Conservation (phyloP, 2,888 invertebrate genomes). For the Caenorhabditis japonica region DNA sequence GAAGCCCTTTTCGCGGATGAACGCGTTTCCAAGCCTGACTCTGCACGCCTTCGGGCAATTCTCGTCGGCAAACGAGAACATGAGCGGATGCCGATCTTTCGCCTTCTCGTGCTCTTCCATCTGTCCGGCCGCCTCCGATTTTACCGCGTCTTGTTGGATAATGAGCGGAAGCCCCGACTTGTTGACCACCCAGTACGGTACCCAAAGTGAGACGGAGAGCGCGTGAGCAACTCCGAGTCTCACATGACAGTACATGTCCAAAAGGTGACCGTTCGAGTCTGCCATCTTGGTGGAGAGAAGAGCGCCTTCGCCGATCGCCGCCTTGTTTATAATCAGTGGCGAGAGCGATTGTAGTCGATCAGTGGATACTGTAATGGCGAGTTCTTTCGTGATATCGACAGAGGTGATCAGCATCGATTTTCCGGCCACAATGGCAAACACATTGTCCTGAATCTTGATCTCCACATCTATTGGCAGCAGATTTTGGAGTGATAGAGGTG, state of each 20-base stretch:
- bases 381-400: constrained; percentile 74
- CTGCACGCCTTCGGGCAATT: constrained; percentile 82
- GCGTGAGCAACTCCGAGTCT: constrained; percentile 75
- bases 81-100: constrained; percentile 89
- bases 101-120: constrained; percentile 91
- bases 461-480: constrained; percentile 84
- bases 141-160: constrained; percentile 88
- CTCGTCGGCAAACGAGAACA: constrained; percentile 92
- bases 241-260: constrained; percentile 68
- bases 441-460: constrained; percentile 72
- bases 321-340: constrained; percentile 80
- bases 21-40: constrained; percentile 61
- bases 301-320: constrained; percentile 43
- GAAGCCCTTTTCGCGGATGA: constrained; percentile 61
- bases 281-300: constrained; percentile 53
- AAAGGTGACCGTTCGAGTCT: constrained; percentile 56
- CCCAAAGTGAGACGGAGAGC: constrained; percentile 84
- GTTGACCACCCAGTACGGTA: constrained; percentile 95
- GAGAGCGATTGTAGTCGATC: constrained; percentile 88
- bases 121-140: constrained; percentile 79
- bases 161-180: constrained; percentile 91
- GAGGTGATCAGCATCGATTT: constrained; percentile 76
- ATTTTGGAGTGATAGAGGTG: constrained; percentile 85
- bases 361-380: constrained; percentile 79
- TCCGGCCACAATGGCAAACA: constrained; percentile 78